Conservation (phyloP, 1,140 invertebrate species). For the Adoxophyes honmai region DNA sequence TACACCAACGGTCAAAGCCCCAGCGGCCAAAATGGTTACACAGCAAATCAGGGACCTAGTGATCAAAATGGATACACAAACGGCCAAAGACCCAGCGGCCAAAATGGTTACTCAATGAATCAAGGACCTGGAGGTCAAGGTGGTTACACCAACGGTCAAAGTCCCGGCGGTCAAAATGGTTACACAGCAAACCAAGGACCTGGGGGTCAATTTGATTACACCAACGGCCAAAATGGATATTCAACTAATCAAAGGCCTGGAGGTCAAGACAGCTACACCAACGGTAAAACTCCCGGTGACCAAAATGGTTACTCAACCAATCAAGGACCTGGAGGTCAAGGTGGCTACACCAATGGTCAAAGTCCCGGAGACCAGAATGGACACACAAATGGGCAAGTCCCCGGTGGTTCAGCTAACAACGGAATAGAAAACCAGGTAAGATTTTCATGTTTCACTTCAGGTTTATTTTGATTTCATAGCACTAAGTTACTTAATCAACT, state of each 20-base stretch:
- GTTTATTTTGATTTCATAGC: too few species aligned
- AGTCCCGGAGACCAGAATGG: conserved; percentile 18
- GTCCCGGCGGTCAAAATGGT: too few species aligned
- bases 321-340: not conserved
- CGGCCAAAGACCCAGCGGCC: not conserved
- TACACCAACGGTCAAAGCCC: not conserved
- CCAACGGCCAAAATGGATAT: conserved; percentile 22
- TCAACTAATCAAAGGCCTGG: not conserved
- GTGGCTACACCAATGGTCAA: not conserved
- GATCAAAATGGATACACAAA: not conserved
- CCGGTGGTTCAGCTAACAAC: not conserved
- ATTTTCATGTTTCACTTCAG: too few species aligned
- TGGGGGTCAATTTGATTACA: conserved; percentile 8
- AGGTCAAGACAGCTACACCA: not conserved
- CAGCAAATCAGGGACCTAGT: not conserved
- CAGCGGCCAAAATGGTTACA: conserved; percentile 16
- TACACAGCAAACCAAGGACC: too few species aligned
- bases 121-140: too few species aligned
- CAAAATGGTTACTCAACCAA: conserved; percentile 10
- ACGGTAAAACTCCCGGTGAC: conserved; percentile 6
- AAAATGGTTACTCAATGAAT: not conserved
- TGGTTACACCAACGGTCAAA: too few species aligned
- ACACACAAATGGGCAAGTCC: not conserved
- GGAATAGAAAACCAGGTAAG: too few species aligned
- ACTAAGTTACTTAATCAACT: too few species aligned